A percentile compares a stretch with the other conserved stretches of the same genome.
These are phyloP conservation scores for Chrysogorgia sp. DNA, from an alignment of 92 coral and sea anemone species.

Conservation along the genomic window DNA sequence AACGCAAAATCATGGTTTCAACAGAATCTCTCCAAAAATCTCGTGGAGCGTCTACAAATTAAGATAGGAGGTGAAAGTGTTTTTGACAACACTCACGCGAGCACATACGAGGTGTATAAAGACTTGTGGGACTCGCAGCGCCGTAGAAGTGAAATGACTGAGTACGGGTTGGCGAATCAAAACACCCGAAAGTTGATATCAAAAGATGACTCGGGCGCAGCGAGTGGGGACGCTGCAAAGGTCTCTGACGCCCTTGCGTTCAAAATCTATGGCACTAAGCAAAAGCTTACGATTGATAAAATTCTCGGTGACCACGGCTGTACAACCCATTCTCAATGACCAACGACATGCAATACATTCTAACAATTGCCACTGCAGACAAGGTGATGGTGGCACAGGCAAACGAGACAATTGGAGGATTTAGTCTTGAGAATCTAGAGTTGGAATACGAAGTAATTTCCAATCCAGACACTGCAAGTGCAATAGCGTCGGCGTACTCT, in stretches of 20 bases:
- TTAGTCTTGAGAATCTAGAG: background rate
- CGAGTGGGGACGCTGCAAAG: background rate
- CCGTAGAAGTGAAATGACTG: no score
- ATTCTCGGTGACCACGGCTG: background rate
- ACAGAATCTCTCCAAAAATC: no score
- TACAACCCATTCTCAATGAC: background rate
- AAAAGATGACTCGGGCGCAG: background rate
- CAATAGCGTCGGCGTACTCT: no score
- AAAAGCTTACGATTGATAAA: background rate
- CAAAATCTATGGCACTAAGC: background rate
- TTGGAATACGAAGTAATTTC: background rate
- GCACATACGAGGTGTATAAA: no score
- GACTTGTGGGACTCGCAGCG: no score
- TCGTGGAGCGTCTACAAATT: no score
- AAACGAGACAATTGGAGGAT: background rate
- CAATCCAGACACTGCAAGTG: no score
- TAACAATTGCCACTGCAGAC: background rate
- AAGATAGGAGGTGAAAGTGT: no score
- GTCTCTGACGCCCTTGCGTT: background rate
- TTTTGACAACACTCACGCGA: no score
- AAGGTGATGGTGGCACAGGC: background rate
- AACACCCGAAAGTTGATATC: slow-evolving; percentile 3
- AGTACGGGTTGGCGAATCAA: slow-evolving; percentile 1
- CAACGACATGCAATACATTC: background rate
- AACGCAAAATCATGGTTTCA: no score